phyloP scores from a whole-genome alignment of 2,888 invertebrate genomes.

The Uropetala carovei region DNA sequence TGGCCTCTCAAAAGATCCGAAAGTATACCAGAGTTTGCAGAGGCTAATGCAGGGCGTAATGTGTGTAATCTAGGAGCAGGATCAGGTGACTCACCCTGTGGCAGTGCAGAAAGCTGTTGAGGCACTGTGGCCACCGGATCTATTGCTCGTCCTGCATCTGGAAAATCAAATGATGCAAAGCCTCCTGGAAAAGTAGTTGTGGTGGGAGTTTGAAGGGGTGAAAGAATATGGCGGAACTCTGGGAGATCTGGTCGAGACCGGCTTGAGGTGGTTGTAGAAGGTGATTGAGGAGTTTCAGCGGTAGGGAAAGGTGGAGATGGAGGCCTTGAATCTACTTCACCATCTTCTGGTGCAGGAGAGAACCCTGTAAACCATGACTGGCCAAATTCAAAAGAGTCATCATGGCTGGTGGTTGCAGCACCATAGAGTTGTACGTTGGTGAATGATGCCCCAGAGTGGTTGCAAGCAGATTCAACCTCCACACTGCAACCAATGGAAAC shows the following conservation, averaged over 20 bases:
- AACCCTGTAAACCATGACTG: constrained; percentile 52
- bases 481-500: constrained; percentile 75
- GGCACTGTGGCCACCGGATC: not conserved
- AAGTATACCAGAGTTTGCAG: constrained; percentile 26
- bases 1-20: constrained; percentile 41
- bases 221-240: constrained; percentile 37
- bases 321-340: not conserved
- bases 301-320: constrained; percentile 18
- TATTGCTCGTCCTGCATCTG: constrained; percentile 29
- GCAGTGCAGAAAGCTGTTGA: not conserved
- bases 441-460: constrained; percentile 34
- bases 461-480: constrained; percentile 78
- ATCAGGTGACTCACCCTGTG: not conserved
- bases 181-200: constrained; percentile 23
- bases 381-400: constrained; percentile 49
- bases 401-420: constrained; percentile 48
- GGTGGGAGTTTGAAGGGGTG: constrained; percentile 21
- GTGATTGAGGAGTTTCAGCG: not conserved
- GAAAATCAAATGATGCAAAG: constrained; percentile 45
- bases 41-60: constrained; percentile 47
- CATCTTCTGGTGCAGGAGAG: not conserved
- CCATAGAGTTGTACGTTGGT: constrained; percentile 72
- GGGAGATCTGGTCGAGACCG: constrained; percentile 49
- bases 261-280: not conserved
- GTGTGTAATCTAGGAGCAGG: constrained; percentile 44